These are phyloP conservation scores for Drosophila conformis DNA, from an alignment of 2,888 invertebrate genomes.

Conservation along the genomic window DNA sequence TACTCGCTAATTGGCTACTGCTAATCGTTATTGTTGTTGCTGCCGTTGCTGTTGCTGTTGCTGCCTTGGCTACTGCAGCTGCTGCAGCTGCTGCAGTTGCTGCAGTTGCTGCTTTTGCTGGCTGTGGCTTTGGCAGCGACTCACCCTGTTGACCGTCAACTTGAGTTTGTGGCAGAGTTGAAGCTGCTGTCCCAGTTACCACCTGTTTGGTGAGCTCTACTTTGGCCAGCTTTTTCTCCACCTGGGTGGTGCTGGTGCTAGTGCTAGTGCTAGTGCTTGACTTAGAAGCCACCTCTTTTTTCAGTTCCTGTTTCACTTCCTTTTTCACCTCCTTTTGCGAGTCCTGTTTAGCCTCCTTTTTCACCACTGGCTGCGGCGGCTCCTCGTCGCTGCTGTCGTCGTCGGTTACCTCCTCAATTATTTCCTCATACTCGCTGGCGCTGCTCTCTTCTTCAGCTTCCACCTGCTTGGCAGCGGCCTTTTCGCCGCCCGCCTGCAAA, in stretches of 20 bases:
- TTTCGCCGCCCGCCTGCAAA: constrained; percentile 85
- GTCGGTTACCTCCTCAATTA: constrained; percentile 84
- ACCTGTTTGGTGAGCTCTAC: constrained; percentile 55
- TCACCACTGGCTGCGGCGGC: constrained; percentile 24
- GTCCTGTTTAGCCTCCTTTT: constrained; percentile 19
- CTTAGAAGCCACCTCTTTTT: constrained; percentile 23
- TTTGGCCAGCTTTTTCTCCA: constrained; percentile 63
- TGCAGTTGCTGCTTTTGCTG: constrained; percentile 33
- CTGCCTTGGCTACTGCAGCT: constrained; percentile 18
- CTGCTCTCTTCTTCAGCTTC: constrained; percentile 75
- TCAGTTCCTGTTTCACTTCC: constrained; percentile 20
- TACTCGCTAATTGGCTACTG: constrained; percentile 43
- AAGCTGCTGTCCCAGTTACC: constrained; percentile 23
- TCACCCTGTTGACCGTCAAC: constrained; percentile 87
- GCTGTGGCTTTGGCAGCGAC: constrained; percentile 86
- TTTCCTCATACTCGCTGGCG: constrained; percentile 83
- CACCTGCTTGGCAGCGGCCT: constrained; percentile 77
- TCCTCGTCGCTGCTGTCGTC: constrained; percentile 73
- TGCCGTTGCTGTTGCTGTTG: constrained; percentile 25
- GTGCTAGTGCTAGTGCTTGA: constrained; percentile 32
- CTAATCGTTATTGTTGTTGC: constrained; percentile 47
- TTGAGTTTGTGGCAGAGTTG: constrained; percentile 37
- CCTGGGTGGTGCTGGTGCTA: constrained; percentile 41
- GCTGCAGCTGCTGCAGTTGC: constrained; percentile 25
- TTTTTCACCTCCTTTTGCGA: constrained; percentile 2